phyloP scores from a whole-genome alignment of 2,797 vertebrate genomes.

The Halcyon leucocephala region DNA sequence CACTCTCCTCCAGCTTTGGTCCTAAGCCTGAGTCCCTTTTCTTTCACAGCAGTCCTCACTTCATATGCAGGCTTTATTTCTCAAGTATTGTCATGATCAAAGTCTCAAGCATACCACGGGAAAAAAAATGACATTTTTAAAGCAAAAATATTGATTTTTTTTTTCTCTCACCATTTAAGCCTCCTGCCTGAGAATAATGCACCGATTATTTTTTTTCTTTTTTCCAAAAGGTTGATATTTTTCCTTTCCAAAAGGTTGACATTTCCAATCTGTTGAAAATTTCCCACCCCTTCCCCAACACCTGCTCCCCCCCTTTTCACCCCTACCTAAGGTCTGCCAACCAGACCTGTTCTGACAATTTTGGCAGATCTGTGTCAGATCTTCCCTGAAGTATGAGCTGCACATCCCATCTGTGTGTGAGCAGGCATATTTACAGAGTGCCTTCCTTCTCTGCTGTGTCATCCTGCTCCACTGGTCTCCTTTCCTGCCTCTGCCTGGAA shows the following conservation, averaged over 20 bases:
- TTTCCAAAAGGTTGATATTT: background rate
- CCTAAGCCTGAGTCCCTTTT: background rate
- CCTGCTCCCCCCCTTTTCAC: background rate
- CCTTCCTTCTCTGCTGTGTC: background rate
- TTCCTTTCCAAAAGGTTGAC: background rate
- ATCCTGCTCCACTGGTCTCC: background rate
- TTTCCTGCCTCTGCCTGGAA: background rate
- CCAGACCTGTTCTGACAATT: background rate
- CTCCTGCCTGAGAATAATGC: background rate
- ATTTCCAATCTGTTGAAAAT: background rate
- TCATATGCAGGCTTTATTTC: background rate
- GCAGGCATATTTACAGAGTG: background rate
- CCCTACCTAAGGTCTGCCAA: fast-evolving
- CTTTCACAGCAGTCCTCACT: background rate
- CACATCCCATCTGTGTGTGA: background rate
- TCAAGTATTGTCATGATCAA: background rate
- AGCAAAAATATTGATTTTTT: background rate
- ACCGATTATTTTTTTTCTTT: background rate
- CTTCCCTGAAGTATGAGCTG: background rate
- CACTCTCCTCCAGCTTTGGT: background rate
- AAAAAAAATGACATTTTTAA: background rate
- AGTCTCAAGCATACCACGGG: background rate
- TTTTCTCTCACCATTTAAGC: background rate
- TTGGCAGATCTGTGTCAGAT: background rate
- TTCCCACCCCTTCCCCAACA: fast-evolving